Percentiles rank a stretch among this genome's conserved stretches.
These are phyloP conservation scores for Danionella cerebrum DNA, from an alignment of 2,113 vertebrate genomes.

Conservation along the genomic window DNA sequence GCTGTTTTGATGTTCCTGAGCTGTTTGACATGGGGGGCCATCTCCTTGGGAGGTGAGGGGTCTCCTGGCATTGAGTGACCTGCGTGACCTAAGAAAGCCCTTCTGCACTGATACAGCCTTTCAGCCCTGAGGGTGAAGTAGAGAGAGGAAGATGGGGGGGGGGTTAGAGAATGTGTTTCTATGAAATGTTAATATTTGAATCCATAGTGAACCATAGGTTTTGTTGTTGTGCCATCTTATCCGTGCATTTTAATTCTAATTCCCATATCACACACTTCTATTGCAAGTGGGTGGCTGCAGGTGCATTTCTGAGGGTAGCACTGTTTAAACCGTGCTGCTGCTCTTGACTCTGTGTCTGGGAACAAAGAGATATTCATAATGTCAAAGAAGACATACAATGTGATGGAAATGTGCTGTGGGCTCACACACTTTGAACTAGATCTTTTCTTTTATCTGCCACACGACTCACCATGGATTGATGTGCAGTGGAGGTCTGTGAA, in stretches of 20 bases:
- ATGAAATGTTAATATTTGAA: too few relatives aligned
- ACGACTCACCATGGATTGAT: neutral
- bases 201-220: too few relatives aligned
- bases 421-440: constrained; percentile 5
- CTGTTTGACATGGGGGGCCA: constrained; percentile 46
- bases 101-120: constrained; percentile 44
- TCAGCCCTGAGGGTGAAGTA: constrained; percentile 38
- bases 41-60: constrained; percentile 51
- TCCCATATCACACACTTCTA: too few relatives aligned
- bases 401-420: neutral
- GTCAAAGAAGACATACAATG: neutral
- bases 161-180: too few relatives aligned
- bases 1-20: constrained; percentile 52
- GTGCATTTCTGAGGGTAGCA: constrained; percentile 35
- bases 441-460: neutral
- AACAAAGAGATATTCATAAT: constrained; percentile 48
- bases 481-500: neutral
- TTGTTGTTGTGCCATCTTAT: too few relatives aligned
- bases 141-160: constrained; percentile 22
- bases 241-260: too few relatives aligned
- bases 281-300: constrained; percentile 34
- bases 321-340: constrained; percentile 47
- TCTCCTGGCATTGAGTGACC: constrained; percentile 40
- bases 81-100: constrained; percentile 43
- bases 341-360: constrained; percentile 45